A percentile compares a stretch with the other conserved stretches of the same genome.
These are phyloP conservation scores for Pygoscelis adeliae DNA, from an alignment of 2,113 vertebrate species.

Conservation along the genomic window DNA sequence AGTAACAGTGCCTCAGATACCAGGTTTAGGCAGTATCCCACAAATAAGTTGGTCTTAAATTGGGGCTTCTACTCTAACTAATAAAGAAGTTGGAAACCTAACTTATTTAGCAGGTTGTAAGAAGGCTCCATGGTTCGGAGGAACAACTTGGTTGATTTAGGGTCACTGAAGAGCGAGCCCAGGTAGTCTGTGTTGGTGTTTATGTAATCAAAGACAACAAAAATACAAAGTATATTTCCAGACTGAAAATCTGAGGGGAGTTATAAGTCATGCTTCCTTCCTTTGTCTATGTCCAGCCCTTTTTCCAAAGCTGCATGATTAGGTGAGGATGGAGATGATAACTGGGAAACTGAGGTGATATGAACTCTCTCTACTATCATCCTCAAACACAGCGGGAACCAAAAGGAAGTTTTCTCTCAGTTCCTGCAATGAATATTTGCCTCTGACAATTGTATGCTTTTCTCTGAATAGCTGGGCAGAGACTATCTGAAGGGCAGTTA, in stretches of 20 bases:
- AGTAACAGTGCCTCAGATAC: neutral
- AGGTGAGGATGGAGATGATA: neutral
- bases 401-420: neutral
- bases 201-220: neutral
- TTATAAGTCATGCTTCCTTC: neutral
- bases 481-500: neutral
- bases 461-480: neutral
- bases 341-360: neutral
- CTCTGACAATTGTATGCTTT: neutral
- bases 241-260: neutral
- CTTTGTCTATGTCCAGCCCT: neutral
- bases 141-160: neutral
- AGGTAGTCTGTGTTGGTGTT: neutral
- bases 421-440: neutral
- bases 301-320: neutral
- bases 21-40: neutral
- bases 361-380: neutral
- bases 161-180: neutral
- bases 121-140: neutral
- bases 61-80: neutral
- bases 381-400: neutral
- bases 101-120: neutral
- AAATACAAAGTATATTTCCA: neutral
- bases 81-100: neutral
- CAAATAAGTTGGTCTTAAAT: neutral